Evolutionary conservation across 2,888 invertebrate species (phyloP).

Genomic region (Macropis europaea): DNA sequence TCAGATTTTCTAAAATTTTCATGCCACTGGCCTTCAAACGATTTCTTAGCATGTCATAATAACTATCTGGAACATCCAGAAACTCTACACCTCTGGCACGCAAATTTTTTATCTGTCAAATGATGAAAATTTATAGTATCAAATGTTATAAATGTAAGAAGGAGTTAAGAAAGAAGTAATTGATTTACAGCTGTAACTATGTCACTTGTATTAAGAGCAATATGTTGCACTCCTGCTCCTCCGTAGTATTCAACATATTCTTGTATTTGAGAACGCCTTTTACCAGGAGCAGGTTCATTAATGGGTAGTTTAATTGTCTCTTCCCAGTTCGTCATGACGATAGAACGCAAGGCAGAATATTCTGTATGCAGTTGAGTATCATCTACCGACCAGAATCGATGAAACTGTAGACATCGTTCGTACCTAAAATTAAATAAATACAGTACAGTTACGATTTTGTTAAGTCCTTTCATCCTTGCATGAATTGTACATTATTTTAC

Average conservation of each 20-base stretch:
- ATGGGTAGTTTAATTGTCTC: constrained; percentile 99
- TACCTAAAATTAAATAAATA: constrained; percentile 81
- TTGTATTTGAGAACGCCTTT: constrained; percentile 97
- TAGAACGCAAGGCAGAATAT: constrained; percentile 97
- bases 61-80: constrained; percentile 92
- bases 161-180: background rate
- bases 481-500: background rate
- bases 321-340: constrained; percentile 98
- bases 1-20: constrained; percentile 91
- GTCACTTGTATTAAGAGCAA: constrained; percentile 96
- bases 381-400: constrained; percentile 99
- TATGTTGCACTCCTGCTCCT: constrained; percentile 98
- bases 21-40: constrained; percentile 89
- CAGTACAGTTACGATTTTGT: background rate
- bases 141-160: background rate
- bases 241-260: constrained; percentile 99
- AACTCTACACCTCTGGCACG: constrained; percentile 93
- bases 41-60: constrained; percentile 92
- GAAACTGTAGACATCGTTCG: constrained; percentile 87
- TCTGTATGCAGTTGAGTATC: constrained; percentile 97
- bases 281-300: constrained; percentile 97
- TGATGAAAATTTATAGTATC: constrained; percentile 41
- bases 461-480: background rate
- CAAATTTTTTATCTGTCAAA: constrained; percentile 85
- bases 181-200: constrained; percentile 90